These are phyloP conservation scores for Brienomyrus longianalis DNA, from an alignment of 2,113 vertebrate species.

Conservation along the genomic window DNA sequence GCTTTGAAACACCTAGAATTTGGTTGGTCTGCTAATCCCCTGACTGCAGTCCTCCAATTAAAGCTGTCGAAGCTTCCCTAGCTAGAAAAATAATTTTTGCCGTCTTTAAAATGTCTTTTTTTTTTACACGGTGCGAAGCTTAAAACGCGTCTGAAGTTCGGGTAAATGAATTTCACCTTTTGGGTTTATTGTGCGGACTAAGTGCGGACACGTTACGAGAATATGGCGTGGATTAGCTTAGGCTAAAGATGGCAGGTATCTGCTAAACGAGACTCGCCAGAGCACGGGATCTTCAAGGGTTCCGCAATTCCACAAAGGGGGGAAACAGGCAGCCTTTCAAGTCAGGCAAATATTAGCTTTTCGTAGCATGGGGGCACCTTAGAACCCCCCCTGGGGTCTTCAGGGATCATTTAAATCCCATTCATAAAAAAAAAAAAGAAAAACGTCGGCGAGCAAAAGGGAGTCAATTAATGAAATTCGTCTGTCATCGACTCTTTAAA, in stretches of 20 bases:
- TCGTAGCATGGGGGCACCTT: not conserved
- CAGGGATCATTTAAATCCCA: conserved; percentile 2
- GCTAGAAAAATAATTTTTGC: not conserved
- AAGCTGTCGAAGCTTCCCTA: not conserved
- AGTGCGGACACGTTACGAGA: not conserved
- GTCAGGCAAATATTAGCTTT: not conserved
- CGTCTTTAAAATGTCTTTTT: not conserved
- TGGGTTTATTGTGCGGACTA: not conserved
- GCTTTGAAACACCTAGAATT: not conserved
- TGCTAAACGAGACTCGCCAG: not conserved
- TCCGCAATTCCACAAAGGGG: not conserved
- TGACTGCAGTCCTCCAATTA: not conserved
- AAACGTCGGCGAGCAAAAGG: not conserved
- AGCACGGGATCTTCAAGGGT: not conserved
- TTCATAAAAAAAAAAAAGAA: conserved; percentile 16
- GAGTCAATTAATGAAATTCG: conserved; percentile 16
- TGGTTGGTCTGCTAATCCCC: not conserved
- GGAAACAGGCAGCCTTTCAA: not conserved
- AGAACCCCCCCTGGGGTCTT: not conserved
- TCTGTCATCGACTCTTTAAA: conserved; percentile 22
- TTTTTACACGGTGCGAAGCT: not conserved
- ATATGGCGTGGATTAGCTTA: not conserved
- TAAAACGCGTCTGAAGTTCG: not conserved
- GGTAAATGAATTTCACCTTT: not conserved
- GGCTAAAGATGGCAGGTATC: not conserved